phyloP scores from a whole-genome alignment of 2,888 invertebrate genomes.

The Amblyteles armatorius region DNA sequence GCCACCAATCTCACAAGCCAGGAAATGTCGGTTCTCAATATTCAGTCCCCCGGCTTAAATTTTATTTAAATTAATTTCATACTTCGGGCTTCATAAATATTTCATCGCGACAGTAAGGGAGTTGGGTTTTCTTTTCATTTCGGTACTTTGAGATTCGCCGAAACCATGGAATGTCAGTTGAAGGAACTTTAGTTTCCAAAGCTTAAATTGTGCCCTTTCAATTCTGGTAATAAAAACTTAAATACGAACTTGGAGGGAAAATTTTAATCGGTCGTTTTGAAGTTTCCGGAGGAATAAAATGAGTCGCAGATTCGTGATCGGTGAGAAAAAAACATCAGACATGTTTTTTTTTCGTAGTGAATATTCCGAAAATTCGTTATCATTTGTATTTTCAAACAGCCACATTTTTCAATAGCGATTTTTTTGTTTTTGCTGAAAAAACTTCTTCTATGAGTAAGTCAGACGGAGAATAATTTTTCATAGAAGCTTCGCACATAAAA shows the following conservation, averaged over 20 bases:
- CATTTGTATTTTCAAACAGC: no score
- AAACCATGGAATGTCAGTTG: not conserved
- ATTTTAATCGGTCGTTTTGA: not conserved
- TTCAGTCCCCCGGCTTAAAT: not conserved
- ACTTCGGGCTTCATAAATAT: not conserved
- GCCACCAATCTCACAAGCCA: constrained; percentile 40
- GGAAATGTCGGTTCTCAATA: constrained; percentile 2
- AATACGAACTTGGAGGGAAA: not conserved
- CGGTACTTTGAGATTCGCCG: not conserved
- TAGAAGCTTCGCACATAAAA: no score
- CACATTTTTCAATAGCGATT: no score
- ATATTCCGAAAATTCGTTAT: no score
- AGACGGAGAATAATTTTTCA: no score
- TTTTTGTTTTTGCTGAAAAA: no score
- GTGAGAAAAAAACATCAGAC: no score
- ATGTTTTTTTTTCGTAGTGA: no score
- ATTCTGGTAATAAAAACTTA: not conserved
- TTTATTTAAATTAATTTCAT: not conserved
- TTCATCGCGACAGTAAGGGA: not conserved
- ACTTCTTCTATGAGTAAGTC: no score
- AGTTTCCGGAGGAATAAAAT: not conserved
- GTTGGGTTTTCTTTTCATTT: not conserved
- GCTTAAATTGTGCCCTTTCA: not conserved
- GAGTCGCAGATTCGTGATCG: no score
- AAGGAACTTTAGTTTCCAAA: not conserved